Evolutionary conservation across 2,888 invertebrate genomes (phyloP).

Genomic region (Drosophila kanekoi): DNA sequence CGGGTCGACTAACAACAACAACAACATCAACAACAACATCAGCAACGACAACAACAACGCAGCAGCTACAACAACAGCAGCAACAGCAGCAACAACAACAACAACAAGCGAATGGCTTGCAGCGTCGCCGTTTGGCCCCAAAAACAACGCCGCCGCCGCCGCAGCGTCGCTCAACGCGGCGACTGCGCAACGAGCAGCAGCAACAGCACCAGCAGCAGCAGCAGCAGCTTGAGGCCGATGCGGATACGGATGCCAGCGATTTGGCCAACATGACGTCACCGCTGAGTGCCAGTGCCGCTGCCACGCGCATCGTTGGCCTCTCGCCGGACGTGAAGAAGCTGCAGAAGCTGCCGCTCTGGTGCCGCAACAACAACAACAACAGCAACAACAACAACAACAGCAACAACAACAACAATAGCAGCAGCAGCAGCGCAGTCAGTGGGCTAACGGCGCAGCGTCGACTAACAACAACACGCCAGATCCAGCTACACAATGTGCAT

Average conservation of each 20-base stretch:
- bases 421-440: conserved; percentile 20
- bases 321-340: conserved; percentile 72
- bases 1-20: conserved; percentile 35
- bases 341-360: conserved; percentile 66
- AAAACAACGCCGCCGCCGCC: conserved; percentile 31
- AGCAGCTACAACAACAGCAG: conserved; percentile 18
- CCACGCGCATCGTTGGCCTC: conserved; percentile 66
- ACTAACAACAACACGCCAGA: conserved; percentile 18
- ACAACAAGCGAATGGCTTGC: conserved; percentile 38
- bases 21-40: conserved; percentile 35
- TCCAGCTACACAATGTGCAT: conserved; percentile 31
- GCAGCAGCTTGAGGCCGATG: conserved; percentile 44
- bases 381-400: conserved; percentile 12
- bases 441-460: conserved; percentile 30
- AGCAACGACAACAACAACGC: conserved; percentile 28
- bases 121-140: conserved; percentile 41
- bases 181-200: conserved; percentile 33
- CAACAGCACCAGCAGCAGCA: conserved; percentile 26
- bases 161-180: conserved; percentile 47
- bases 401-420: conserved; percentile 23
- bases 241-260: conserved; percentile 68
- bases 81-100: conserved; percentile 26
- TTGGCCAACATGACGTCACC: conserved; percentile 71
- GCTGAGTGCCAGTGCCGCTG: conserved; percentile 65
- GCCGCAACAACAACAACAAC: conserved; percentile 34